phyloP scores from a whole-genome alignment of 2,888 invertebrate genomes.

The Bellardia bayeri region DNA sequence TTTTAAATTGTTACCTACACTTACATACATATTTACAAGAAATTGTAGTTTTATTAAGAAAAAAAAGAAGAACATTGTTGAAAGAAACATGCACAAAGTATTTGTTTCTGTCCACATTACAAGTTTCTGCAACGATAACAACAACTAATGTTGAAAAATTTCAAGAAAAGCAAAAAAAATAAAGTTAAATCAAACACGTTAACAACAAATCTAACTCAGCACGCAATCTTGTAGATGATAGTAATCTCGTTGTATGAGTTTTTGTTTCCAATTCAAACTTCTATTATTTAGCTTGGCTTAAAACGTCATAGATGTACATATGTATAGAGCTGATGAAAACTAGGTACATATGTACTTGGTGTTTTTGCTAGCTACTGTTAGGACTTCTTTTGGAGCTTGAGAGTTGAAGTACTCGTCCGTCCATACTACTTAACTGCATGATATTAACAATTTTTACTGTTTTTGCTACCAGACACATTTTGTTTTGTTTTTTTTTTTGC shows the following conservation, averaged over 20 bases:
- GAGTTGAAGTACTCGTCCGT: neutral
- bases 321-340: constrained; percentile 42
- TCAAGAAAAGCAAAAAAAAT: neutral
- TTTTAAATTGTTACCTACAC: constrained; percentile 18
- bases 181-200: constrained; percentile 52
- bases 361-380: constrained; percentile 53
- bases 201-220: constrained; percentile 69
- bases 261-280: constrained; percentile 13
- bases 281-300: constrained; percentile 29
- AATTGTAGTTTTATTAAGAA: constrained; percentile 21
- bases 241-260: constrained; percentile 53
- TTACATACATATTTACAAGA: constrained; percentile 7
- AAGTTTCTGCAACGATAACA: constrained; percentile 38
- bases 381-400: neutral
- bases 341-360: too few relatives aligned
- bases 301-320: constrained; percentile 48
- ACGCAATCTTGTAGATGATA: constrained; percentile 65
- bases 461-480: neutral
- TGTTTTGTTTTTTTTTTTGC: neutral
- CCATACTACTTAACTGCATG: neutral
- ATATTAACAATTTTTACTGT: constrained; percentile 22
- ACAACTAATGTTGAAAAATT: constrained; percentile 6
- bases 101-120: constrained; percentile 63
- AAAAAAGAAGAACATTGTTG: constrained; percentile 43
- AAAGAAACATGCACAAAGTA: constrained; percentile 65